A percentile compares a stretch with the other conserved stretches of the same genome.
These are phyloP conservation scores for Probosciger aterrimus DNA, from an alignment of 2,113 vertebrate species.

Conservation along the genomic window DNA sequence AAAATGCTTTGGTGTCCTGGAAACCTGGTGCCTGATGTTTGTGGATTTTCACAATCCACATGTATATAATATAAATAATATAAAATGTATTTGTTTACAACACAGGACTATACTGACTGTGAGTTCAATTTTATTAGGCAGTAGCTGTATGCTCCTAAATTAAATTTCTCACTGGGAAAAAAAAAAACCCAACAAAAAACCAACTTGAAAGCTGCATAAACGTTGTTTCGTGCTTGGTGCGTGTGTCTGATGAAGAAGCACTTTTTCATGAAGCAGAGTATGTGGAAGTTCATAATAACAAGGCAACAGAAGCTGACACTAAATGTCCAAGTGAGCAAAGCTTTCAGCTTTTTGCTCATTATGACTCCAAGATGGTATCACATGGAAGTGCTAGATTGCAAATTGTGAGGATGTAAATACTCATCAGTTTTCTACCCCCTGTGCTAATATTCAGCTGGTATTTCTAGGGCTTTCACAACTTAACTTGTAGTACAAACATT, in stretches of 20 bases:
- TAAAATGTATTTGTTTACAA: neutral
- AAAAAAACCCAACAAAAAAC: neutral
- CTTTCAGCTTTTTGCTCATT: neutral
- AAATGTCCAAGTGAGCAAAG: neutral
- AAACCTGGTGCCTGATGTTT: neutral
- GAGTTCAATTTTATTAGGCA: neutral
- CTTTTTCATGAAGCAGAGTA: neutral
- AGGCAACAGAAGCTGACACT: neutral
- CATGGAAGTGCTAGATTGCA: neutral
- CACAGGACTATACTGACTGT: neutral
- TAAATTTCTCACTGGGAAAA: neutral
- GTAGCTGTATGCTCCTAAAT: neutral
- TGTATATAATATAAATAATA: neutral
- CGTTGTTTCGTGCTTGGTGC: neutral
- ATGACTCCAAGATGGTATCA: neutral
- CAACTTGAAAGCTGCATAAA: neutral
- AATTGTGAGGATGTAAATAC: neutral
- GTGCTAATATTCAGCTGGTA: neutral
- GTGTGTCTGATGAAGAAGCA: neutral
- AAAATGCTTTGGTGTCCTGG: neutral
- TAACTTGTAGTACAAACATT: neutral
- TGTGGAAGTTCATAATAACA: neutral
- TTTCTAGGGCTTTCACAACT: neutral
- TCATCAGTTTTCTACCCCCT: neutral
- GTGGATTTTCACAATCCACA: neutral